Evolutionary conservation across 2,888 invertebrate species (phyloP).

Genomic region (Hirudinaria manillensis): DNA sequence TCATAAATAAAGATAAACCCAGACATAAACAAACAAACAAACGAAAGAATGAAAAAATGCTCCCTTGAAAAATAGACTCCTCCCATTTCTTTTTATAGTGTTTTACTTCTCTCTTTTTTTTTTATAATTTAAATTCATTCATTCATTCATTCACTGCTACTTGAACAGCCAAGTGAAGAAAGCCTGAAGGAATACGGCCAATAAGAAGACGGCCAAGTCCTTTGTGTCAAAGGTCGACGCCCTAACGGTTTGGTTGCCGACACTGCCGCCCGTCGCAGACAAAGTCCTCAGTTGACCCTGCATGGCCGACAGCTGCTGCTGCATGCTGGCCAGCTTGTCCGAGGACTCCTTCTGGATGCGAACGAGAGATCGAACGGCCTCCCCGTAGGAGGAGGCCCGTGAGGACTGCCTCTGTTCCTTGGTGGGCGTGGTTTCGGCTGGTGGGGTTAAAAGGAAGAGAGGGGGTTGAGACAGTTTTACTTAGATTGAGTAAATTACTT

Average conservation of each 20-base stretch:
- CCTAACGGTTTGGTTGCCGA: no score
- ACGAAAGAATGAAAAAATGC: no score
- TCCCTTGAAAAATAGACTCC: no score
- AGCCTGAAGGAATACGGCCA: not conserved
- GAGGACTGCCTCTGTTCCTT: slow-evolving; percentile 12
- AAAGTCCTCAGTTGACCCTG: slow-evolving; percentile 29
- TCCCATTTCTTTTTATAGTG: not conserved
- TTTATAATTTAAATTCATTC: not conserved
- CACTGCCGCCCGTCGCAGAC: not conserved
- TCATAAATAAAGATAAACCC: no score
- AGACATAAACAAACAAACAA: no score
- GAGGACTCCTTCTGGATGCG: slow-evolving; percentile 33
- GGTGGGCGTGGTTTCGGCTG: not conserved
- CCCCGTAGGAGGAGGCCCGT: not conserved
- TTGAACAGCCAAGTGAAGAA: slow-evolving; percentile 12
- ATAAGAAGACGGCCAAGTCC: slow-evolving; percentile 3
- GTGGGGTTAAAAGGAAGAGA: no score
- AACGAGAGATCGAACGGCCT: slow-evolving; percentile 29
- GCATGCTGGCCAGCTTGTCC: slow-evolving; percentile 34
- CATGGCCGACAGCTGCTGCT: slow-evolving; percentile 34
- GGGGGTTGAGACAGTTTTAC: not conserved
- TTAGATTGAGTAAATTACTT: not conserved
- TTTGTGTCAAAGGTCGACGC: not conserved
- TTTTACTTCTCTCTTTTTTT: no score
- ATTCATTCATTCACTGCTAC: no score